Evolutionary conservation across 2,888 invertebrate species (phyloP).

Genomic region (Cynaeus angustus): DNA sequence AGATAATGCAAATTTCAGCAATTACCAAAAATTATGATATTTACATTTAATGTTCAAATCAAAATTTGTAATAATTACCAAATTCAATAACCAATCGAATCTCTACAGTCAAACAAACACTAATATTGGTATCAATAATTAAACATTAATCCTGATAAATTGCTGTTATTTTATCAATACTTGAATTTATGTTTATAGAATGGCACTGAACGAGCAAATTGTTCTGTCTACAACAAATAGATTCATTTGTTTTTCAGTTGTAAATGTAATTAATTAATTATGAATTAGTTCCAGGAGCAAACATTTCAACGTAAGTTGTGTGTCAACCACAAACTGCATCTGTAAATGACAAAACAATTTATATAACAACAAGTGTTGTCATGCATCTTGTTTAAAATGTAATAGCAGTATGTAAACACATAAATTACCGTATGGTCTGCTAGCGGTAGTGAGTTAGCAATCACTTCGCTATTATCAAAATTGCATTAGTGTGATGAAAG

Average conservation of each 20-base stretch:
- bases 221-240: too few relatives aligned
- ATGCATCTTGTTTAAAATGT: constrained; percentile 29
- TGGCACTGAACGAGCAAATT: too few relatives aligned
- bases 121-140: too few relatives aligned
- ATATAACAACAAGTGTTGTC: constrained; percentile 41
- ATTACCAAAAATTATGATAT: constrained; percentile 15
- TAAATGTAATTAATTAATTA: too few relatives aligned
- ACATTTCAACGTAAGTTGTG: too few relatives aligned
- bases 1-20: constrained; percentile 37
- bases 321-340: constrained; percentile 17
- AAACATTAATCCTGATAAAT: too few relatives aligned
- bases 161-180: too few relatives aligned
- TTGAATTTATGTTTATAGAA: too few relatives aligned
- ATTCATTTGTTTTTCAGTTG: too few relatives aligned
- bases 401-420: constrained; percentile 34
- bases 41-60: constrained; percentile 9
- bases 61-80: constrained; percentile 22
- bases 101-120: not conserved
- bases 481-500: constrained; percentile 37
- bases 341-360: constrained; percentile 32
- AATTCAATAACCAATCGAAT: constrained; percentile 14
- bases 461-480: constrained; percentile 43
- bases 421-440: constrained; percentile 17
- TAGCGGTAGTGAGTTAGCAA: constrained; percentile 26
- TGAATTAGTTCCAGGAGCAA: too few relatives aligned